phyloP scores from a whole-genome alignment of 1,140 invertebrate genomes.

The Diachasma alloeum region DNA sequence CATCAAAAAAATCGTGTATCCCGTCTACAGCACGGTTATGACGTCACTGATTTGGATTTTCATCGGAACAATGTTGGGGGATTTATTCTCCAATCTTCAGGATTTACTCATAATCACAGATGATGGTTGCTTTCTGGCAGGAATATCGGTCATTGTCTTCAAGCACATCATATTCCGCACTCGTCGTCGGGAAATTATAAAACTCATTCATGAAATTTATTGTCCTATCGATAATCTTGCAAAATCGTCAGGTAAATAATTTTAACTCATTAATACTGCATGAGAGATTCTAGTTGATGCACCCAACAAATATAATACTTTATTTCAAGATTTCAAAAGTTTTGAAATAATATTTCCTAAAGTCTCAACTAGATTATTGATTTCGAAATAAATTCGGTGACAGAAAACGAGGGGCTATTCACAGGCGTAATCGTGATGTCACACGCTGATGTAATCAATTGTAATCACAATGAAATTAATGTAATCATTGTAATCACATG shows the following conservation, averaged over 20 bases:
- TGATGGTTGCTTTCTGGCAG: slow-evolving; percentile 43
- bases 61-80: background rate
- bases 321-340: too few species aligned
- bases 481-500: too few species aligned
- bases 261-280: background rate
- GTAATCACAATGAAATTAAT: too few species aligned
- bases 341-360: too few species aligned
- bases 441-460: too few species aligned
- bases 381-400: too few species aligned
- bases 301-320: too few species aligned
- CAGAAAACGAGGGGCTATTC: too few species aligned
- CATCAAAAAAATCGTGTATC: background rate
- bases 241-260: slow-evolving; percentile 39
- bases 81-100: slow-evolving; percentile 13
- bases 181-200: slow-evolving; percentile 37
- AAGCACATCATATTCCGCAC: slow-evolving; percentile 45
- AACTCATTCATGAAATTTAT: slow-evolving; percentile 34
- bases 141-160: slow-evolving; percentile 38
- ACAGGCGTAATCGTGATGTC: too few species aligned
- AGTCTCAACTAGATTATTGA: too few species aligned
- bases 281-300: too few species aligned
- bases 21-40: background rate
- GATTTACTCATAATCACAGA: slow-evolving; percentile 45
- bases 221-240: slow-evolving; percentile 39
- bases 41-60: background rate